A percentile compares a stretch with the other conserved stretches of the same genome.
These are phyloP conservation scores for Oncorhynchus masou DNA, from an alignment of 2,113 vertebrate species.

Conservation along the genomic window DNA sequence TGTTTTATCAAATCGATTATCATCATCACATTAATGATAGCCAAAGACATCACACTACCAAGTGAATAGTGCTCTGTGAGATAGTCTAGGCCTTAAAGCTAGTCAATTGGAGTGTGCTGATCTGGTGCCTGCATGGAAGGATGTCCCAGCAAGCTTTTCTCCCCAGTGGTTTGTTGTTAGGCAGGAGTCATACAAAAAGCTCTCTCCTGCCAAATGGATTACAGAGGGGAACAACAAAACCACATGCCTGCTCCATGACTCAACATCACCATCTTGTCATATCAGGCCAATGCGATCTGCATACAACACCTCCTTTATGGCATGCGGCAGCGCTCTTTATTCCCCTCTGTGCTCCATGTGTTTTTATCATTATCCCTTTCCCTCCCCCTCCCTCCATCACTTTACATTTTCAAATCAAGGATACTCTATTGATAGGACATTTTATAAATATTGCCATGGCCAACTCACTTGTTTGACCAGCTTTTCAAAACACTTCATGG, in stretches of 20 bases:
- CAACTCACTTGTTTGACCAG: too few relatives aligned
- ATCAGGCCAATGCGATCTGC: too few relatives aligned
- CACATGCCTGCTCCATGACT: conserved; percentile 13
- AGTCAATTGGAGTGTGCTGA: too few relatives aligned
- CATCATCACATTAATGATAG: too few relatives aligned
- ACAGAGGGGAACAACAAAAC: conserved; percentile 23
- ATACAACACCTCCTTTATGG: background rate
- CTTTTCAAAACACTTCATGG: too few relatives aligned
- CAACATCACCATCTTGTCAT: background rate
- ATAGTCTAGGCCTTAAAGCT: too few relatives aligned
- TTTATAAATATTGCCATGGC: too few relatives aligned
- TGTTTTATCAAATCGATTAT: too few relatives aligned
- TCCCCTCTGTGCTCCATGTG: background rate
- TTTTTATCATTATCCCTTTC: background rate
- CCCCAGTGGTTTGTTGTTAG: conserved; percentile 36
- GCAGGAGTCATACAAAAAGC: conserved; percentile 4
- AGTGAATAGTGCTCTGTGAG: too few relatives aligned
- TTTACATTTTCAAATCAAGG: background rate
- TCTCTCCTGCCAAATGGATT: conserved; percentile 49
- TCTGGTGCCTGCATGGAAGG: background rate
- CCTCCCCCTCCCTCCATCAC: background rate
- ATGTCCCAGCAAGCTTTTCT: conserved; percentile 16
- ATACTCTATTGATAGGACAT: too few relatives aligned
- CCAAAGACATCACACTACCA: too few relatives aligned
- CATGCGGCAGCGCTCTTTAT: background rate